Evolutionary conservation across 2,797 vertebrate species (phyloP).

Genomic region (Serranus cabrilla): DNA sequence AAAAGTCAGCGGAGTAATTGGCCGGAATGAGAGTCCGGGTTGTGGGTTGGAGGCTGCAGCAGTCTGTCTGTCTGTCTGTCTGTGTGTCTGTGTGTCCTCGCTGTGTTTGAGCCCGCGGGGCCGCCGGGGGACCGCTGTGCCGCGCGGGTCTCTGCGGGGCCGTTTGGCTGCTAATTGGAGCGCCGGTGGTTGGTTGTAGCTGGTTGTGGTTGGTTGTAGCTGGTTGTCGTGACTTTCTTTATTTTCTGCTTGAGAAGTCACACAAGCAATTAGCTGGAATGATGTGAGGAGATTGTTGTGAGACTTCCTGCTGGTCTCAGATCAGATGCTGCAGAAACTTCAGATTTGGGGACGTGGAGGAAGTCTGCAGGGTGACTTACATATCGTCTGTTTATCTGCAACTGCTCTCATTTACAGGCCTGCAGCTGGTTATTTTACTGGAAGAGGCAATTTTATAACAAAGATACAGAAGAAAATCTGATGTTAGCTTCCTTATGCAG

Average conservation of each 20-base stretch:
- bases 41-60: background rate
- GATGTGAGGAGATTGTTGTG: background rate
- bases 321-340: constrained; percentile 19
- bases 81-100: background rate
- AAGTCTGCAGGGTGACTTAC: background rate
- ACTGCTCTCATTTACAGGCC: no score
- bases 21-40: background rate
- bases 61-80: background rate
- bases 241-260: constrained; percentile 1
- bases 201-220: background rate
- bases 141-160: background rate
- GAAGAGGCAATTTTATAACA: no score
- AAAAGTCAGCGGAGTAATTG: constrained; percentile 31
- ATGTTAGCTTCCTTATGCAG: no score
- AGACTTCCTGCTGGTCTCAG: background rate
- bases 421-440: background rate
- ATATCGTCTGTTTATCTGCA: no score
- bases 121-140: background rate
- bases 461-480: no score
- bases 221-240: background rate
- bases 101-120: background rate
- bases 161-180: background rate
- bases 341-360: background rate
- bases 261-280: constrained; percentile 3
- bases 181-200: background rate